Conservation (phyloP, 2,888 invertebrate species). For the Tiphia femorata region DNA sequence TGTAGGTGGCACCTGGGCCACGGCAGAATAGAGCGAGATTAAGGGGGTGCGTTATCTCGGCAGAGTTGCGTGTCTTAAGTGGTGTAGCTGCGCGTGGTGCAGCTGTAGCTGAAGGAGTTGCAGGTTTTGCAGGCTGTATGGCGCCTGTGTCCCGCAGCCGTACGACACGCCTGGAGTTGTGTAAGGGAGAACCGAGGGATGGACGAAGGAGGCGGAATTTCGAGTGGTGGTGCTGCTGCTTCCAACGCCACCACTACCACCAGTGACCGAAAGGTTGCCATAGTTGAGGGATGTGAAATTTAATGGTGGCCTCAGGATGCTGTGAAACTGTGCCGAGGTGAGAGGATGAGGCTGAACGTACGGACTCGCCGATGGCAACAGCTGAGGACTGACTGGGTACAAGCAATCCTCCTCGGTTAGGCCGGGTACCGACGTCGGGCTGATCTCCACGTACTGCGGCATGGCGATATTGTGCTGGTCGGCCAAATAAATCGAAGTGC, state of each 20-base stretch:
- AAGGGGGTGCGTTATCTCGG: conserved; percentile 56
- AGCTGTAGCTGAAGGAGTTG: conserved; percentile 51
- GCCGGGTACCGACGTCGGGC: conserved; percentile 55
- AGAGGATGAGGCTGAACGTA: conserved; percentile 63
- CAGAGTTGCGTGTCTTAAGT: conserved; percentile 56
- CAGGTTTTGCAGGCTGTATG: conserved; percentile 48
- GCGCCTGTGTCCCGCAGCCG: conserved; percentile 35
- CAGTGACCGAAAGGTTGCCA: conserved; percentile 14
- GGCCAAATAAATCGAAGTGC: conserved; percentile 10
- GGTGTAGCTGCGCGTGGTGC: conserved; percentile 56
- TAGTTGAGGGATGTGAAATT: conserved; percentile 23
- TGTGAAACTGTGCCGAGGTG: conserved; percentile 58
- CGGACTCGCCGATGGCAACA: conserved; percentile 58
- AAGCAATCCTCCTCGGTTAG: conserved; percentile 64
- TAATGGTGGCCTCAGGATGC: conserved; percentile 44
- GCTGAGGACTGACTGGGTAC: conserved; percentile 64
- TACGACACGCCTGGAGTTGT: conserved; percentile 22
- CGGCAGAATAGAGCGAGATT: neutral
- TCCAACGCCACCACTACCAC: conserved; percentile 1
- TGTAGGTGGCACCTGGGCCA: conserved; percentile 15
- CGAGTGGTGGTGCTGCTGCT: neutral
- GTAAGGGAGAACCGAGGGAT: conserved; percentile 43
- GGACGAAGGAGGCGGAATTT: conserved; percentile 38
- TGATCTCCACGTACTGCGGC: conserved; percentile 62
- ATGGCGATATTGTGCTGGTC: conserved; percentile 64